Base-by-base conservation (phyloP, 2,113 vertebrate species). In the Loxodonta africana region DNA sequence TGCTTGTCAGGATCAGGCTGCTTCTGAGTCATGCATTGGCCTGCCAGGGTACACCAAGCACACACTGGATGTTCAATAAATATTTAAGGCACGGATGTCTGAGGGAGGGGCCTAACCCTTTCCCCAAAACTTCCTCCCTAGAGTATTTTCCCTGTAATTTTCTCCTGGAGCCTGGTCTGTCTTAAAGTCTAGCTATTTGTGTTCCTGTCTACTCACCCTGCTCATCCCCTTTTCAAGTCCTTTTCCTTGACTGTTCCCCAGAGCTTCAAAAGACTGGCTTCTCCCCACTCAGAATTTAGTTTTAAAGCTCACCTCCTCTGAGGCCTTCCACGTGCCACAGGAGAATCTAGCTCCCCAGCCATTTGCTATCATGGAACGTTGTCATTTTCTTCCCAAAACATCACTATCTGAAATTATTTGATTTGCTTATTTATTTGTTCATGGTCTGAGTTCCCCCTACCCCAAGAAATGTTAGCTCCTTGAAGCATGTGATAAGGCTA, bases 1-100 rank as follows among this genome's bases (percentile, higher is more conserved):
- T 63, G 25, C 77, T 77, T 2, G 0, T 89, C 30, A 51, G 41
- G 60, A 12, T 67, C 63, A 51, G 63, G 23, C 17, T 48, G 74
- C 87, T 77, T 91, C 87, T 95, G 95, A 96, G 92, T 98, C 95
- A 97, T 80, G 57, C 44, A 60, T 11, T 82, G 33, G 51, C 44
- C 33, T 60, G 4, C 81, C 91, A 69, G 10, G 30, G 41, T 41
- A 95, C 62, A 93, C 46, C 48, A 69, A 91, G 67, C 76, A 82
- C 74, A 26, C 26, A 23, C 0, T 60, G 44, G 74, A 81, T 3
- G 4, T 73, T 88, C 76, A 94, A 57, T 88, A 93, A 82, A 85
- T 96, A 48, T 69, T 83, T 85, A 65, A 84, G 92, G 91, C 3
- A 0, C 96, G 88, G 95, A 12, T 94, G 53, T 80, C 30, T 46